Conservation (phyloP, 2,888 invertebrate genomes). For the Drosophila basisetae region DNA sequence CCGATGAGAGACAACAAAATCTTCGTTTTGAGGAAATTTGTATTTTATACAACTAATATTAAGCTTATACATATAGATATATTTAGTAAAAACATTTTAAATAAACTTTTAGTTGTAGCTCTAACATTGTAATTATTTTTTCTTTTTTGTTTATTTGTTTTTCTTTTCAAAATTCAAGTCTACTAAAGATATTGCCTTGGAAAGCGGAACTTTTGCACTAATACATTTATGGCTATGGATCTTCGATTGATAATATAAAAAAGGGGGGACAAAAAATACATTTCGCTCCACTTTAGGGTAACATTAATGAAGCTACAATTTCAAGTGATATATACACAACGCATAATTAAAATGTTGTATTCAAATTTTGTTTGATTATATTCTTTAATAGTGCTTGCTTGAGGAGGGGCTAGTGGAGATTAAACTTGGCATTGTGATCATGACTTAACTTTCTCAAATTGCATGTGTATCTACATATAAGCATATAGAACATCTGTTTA, state of each 20-base stretch:
- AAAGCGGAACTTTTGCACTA: background rate
- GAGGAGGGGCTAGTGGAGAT: background rate
- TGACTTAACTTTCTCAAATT: slow-evolving; percentile 17
- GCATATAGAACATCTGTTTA: slow-evolving; percentile 8
- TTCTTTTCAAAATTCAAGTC: slow-evolving; percentile 1
- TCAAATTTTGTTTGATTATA: slow-evolving; percentile 6
- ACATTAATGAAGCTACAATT: slow-evolving; percentile 3
- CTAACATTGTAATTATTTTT: background rate
- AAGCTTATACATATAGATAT: slow-evolving; percentile 4
- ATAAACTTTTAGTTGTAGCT: slow-evolving; percentile 2
- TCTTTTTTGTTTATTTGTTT: background rate
- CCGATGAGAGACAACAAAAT: background rate
- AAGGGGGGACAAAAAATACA: background rate
- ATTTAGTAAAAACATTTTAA: slow-evolving; percentile 1
- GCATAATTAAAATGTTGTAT: slow-evolving; percentile 11
- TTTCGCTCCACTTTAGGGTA: background rate
- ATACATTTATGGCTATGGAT: background rate
- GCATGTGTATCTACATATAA: slow-evolving; percentile 6
- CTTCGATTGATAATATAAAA: background rate
- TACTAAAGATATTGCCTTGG: slow-evolving; percentile 1
- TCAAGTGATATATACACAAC: slow-evolving; percentile 24
- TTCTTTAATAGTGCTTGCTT: slow-evolving; percentile 6
- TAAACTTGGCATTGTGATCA: slow-evolving; percentile 10
- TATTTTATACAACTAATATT: slow-evolving; percentile 54
- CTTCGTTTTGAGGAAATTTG: slow-evolving; percentile 1